Percentiles rank a stretch among this genome's conserved stretches.
Conservation (phyloP, 2,113 vertebrate genomes). For the Tylochromis polylepis region DNA sequence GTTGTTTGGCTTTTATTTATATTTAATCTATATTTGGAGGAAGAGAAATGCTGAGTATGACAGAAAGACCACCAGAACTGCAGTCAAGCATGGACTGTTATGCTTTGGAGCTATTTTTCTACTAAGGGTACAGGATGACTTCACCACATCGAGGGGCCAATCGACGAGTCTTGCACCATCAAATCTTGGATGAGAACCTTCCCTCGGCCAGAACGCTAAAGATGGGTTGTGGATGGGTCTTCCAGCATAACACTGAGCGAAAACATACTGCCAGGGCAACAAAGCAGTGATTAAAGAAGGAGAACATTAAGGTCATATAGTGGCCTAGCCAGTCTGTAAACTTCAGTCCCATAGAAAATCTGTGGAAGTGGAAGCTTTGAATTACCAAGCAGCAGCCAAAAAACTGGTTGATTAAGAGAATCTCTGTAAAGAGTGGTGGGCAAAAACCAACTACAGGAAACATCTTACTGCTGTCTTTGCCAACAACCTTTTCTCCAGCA, state of each 20-base stretch:
- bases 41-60: neutral
- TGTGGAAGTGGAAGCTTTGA: neutral
- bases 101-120: neutral
- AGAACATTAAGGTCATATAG: neutral
- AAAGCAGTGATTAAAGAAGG: rapidly evolving
- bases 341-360: neutral
- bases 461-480: no score
- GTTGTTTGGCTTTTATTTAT: rapidly evolving
- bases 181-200: neutral
- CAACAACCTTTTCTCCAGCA: no score
- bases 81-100: neutral
- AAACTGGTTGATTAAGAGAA: neutral
- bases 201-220: neutral
- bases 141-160: neutral
- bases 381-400: no score
- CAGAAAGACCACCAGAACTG: neutral
- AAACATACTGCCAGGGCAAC: neutral
- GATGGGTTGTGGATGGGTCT: rapidly evolving
- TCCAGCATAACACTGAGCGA: neutral
- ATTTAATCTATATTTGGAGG: rapidly evolving
- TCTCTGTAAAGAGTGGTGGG: no score
- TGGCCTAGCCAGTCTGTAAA: rapidly evolving
- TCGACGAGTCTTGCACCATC: neutral
- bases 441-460: no score
- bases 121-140: rapidly evolving